Conservation (phyloP, 1,140 invertebrate genomes). For the Drusus annulatus region DNA sequence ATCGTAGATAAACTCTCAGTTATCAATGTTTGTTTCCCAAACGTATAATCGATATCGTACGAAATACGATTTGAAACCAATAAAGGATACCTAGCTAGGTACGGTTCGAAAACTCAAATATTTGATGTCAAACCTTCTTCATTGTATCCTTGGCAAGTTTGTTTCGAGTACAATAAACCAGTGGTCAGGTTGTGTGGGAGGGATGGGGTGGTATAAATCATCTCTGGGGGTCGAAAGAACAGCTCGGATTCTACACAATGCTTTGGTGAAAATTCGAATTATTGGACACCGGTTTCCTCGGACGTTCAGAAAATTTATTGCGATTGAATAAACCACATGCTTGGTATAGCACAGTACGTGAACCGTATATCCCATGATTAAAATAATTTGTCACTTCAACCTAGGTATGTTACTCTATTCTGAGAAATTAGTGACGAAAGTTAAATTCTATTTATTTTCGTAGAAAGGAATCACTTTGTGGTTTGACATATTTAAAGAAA, state of each 20-base stretch:
- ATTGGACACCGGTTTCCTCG: constrained; percentile 47
- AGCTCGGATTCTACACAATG: constrained; percentile 23
- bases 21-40: background rate
- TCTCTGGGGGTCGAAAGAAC: constrained; percentile 1
- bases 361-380: too few species aligned
- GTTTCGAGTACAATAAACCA: constrained; percentile 11
- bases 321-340: background rate
- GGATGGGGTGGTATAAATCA: constrained; percentile 35
- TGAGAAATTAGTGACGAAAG: too few species aligned
- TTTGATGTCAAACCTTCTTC: constrained; percentile 10
- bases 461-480: too few species aligned
- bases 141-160: background rate
- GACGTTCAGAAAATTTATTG: constrained; percentile 33
- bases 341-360: background rate
- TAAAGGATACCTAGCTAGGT: constrained; percentile 6
- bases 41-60: background rate
- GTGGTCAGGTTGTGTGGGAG: background rate
- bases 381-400: too few species aligned
- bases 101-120: constrained; percentile 12
- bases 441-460: too few species aligned
- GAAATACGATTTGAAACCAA: constrained; percentile 31
- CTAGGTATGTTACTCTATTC: too few species aligned
- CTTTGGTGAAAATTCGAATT: constrained; percentile 37
- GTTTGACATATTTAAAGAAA: too few species aligned
- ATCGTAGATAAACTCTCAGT: background rate